Percentiles rank a stretch among this genome's conserved stretches.
Conservation (phyloP, 2,113 vertebrate genomes). For the Mobula birostris region DNA sequence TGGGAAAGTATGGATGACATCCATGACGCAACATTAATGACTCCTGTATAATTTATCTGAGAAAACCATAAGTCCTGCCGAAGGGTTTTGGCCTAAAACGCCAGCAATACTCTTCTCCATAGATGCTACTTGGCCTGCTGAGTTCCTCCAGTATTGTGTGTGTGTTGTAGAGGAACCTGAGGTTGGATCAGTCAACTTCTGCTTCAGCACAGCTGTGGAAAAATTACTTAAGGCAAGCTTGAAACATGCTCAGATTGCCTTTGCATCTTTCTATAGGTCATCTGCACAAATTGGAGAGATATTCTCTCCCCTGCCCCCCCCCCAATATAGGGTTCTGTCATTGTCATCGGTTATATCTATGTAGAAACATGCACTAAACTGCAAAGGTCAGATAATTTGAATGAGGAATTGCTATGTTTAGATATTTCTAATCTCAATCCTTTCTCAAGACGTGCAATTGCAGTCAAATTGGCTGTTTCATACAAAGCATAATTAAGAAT, state of each 20-base stretch:
- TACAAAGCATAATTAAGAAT: not conserved
- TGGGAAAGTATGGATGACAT: not conserved
- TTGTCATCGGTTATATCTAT: no score
- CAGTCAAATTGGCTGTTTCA: not conserved
- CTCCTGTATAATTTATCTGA: not conserved
- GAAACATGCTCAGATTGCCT: not conserved
- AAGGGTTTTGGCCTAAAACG: no score
- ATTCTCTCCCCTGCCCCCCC: not conserved
- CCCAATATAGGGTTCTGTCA: no score
- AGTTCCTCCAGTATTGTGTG: no score
- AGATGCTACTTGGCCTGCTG: no score
- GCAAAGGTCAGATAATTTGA: not conserved
- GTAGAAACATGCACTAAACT: not conserved
- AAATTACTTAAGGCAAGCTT: not conserved
- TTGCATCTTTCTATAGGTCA: not conserved
- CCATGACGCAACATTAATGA: not conserved
- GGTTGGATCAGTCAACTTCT: not conserved
- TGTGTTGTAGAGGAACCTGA: not conserved
- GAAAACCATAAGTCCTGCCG: not conserved
- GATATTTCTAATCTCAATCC: not conserved
- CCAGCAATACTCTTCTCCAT: no score
- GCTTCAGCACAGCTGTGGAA: not conserved
- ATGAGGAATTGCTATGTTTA: not conserved
- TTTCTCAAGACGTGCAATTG: not conserved
- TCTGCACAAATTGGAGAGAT: not conserved